Base-by-base conservation (phyloP, 2,888 invertebrate species). In the Sinelater perroti region DNA sequence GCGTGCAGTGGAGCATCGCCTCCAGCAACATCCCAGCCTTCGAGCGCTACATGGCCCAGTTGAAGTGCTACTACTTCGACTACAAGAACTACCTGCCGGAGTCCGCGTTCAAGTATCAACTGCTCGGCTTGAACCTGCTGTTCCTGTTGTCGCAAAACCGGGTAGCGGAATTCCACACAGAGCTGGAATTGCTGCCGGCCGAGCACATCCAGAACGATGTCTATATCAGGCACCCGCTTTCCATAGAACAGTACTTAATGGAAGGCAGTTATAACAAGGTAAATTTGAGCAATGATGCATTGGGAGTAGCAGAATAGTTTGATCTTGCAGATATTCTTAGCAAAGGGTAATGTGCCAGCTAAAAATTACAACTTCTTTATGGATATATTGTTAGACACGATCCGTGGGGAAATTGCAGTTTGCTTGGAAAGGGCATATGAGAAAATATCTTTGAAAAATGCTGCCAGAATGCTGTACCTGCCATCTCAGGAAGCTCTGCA, bases 261-360 rank as follows among this genome's bases (percentile, higher is more conserved):
- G 99, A 99, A 78, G 99, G 99, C 40, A 95, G 96, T 66, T 99
- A 99, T 75, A 98, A 99, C 76, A 99, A 99, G 81, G 89, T 90
- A 73, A 60, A 21, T 21, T 42, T 4, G 21, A 21, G 16, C 26
- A 24, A 1, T 26, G 10, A 44, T 42, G 7, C 4, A 24, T 24
- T 8, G 7, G 7, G 24, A 24, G 7, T 6, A 7, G 7, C 7
- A n/a, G 3, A 31, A n/a, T 8, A 38, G 20, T 26, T 18, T 38
- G 36, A 36, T 13, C 10, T 66, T 66, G 65, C 58, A 81, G 80
- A 93, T 95, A 52, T 95, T 95, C 74, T 83, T 94, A 67, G 94
- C 94, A 1, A 93, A 94, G 83, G 95, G 91, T 16, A 96, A 95
- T 78, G 97, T 98, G 3, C 98, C 99, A 57, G 95, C 97, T 0